Evolutionary conservation across 2,888 invertebrate genomes (phyloP).

Genomic region (Oscheius onirici): DNA sequence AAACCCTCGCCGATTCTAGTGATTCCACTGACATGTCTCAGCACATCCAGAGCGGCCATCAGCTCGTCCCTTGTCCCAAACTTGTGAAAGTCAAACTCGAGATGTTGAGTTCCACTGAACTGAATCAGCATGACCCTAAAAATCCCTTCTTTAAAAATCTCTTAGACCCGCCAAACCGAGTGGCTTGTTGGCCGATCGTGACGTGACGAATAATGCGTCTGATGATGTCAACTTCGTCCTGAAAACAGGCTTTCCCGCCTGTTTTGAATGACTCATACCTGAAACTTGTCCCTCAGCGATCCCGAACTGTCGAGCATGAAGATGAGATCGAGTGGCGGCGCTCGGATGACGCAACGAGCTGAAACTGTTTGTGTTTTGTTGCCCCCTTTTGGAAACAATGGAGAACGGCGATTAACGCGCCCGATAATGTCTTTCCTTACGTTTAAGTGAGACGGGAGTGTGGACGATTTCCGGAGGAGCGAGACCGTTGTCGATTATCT

Average conservation of each 20-base stretch:
- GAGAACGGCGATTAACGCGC: neutral
- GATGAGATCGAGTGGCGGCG: slow-evolving; percentile 67
- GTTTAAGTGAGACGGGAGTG: slow-evolving; percentile 65
- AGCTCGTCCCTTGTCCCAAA: slow-evolving; percentile 64
- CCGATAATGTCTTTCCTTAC: slow-evolving; percentile 43
- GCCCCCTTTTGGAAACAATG: neutral
- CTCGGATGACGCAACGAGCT: slow-evolving; percentile 68
- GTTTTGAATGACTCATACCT: slow-evolving; percentile 35
- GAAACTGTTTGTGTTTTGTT: slow-evolving; percentile 37
- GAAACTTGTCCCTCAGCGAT: slow-evolving; percentile 65
- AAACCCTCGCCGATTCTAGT: slow-evolving; percentile 70
- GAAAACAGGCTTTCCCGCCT: slow-evolving; percentile 16
- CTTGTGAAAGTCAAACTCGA: slow-evolving; percentile 68
- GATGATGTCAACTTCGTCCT: slow-evolving; percentile 69
- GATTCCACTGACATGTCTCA: slow-evolving; percentile 69
- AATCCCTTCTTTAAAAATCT: too few relatives aligned
- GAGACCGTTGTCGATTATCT: slow-evolving; percentile 67
- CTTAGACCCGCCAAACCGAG: slow-evolving; percentile 37
- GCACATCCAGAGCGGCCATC: slow-evolving; percentile 60
- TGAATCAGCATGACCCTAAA: slow-evolving; percentile 65
- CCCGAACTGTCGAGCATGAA: slow-evolving; percentile 70
- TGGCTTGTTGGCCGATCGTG: slow-evolving; percentile 65
- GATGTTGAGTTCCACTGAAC: slow-evolving; percentile 69
- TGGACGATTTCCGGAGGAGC: slow-evolving; percentile 70
- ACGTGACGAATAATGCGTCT: slow-evolving; percentile 65